Base-by-base conservation (phyloP, 2,888 invertebrate species). In the Spilarctia lutea region DNA sequence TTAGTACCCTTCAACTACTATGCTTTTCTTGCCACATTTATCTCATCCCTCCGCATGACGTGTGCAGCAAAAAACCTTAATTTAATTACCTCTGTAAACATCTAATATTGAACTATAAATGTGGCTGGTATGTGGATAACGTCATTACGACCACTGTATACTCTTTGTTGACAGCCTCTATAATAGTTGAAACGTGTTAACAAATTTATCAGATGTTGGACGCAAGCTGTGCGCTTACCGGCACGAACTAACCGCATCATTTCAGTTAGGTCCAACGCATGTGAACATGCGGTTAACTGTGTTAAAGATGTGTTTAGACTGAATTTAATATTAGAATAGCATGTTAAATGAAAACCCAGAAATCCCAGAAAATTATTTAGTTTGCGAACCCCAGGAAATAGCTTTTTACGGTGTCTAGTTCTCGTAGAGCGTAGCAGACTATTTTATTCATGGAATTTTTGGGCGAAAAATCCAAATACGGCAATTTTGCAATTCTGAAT, bases 191-290 rank as follows among this genome's bases (percentile, higher is more conserved):
- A 63, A 72, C 70, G 65, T 86, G 85, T 86, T 87, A 84, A 84
- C 87, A 83, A 82, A 85, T 82, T 83, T 86, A 86, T 83, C 83
- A 86, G 83, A 78, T 74, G 81, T 75, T 78, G 76, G 80, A 77
- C 77, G 79, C 80, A 81, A 81, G 83, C 82, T 84, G 82, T 80
- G 77, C 79, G 76, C 77, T 78, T 71, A 71, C 77, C 66, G 75
- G 74, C 70, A 52, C 73, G 71, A 73, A 73, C 83, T 76, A 75
- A 89, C 90, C 89, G 80, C 90, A 88, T 77, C 81, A 73, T 86
- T 90, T 88, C 87, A 87, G 87, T 86, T 86, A 42, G 63, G 71
- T 45, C 83, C 78, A 81, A 79, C 83, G 85, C 71, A 79, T 81
- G 77, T 76, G 76, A 78, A 81, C 74, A 74, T 81, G 81, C 75